Base-by-base conservation (phyloP, 2,888 invertebrate species). In the Drosophila infuscata region DNA sequence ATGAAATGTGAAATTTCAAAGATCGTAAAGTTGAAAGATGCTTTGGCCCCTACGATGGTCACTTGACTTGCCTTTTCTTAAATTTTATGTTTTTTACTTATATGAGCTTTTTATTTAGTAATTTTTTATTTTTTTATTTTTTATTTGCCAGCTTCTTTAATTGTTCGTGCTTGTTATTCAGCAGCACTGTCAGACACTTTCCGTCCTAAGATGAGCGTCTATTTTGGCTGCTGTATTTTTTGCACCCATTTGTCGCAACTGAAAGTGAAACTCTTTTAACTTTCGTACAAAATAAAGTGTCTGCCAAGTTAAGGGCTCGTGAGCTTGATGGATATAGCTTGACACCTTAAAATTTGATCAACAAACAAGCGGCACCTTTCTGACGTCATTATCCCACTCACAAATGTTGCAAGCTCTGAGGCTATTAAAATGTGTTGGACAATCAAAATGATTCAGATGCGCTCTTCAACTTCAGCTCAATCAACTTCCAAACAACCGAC, bases 1-100 rank as follows among this genome's bases (percentile, higher is more conserved):
- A 88, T 90, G 79, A 89, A 83, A 87, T 89, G 88, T 84, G 90
- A 90, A 88, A 88, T 88, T 82, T 76, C 58, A 79, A 74, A 79
- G 87, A 89, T 88, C 89, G 78, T 88, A 90, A 90, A 89, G 81
- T 82, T 74, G 32, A 75, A 74, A 88, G 89, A 86, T 79, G 81
- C 80, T 79, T 74, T 51, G 60, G 71, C 70, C 60, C 59, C 62
- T 60, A 59, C 51, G 65, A 29, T 35, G 57, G 58, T 61, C 64
- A 52, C 38, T 63, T 53, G 46, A 48, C 60, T 60, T 67, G 48
- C 63, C 71, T 69, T 70, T 69, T 76, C 73, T 79, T 72, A 72
- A 83, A 68, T 53, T 76, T 80, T 64, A 63, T 70, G 65, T 48
- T 66, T 73, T 66, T 77, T 62, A 59, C 66, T 58, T 62, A 54